Percentiles rank a stretch among this genome's conserved stretches.
These are phyloP conservation scores for Chiloscyllium punctatum DNA, from an alignment of 2,797 vertebrate genomes.

Conservation along the genomic window DNA sequence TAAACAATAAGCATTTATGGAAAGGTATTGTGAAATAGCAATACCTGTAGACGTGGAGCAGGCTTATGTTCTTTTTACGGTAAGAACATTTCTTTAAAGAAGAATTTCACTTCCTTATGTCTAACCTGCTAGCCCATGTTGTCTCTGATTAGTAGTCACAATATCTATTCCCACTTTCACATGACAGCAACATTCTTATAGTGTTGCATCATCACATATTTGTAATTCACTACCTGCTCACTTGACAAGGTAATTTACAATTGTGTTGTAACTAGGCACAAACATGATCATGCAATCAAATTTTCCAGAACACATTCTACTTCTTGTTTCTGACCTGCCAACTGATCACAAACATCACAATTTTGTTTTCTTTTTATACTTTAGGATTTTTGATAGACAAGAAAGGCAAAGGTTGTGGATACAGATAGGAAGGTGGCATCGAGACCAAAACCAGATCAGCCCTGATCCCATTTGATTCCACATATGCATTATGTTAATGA, in stretches of 20 bases:
- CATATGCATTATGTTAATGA: no score
- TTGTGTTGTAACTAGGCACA: background rate
- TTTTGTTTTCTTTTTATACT: background rate
- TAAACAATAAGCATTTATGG: background rate
- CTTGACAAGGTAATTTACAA: background rate
- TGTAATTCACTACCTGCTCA: background rate
- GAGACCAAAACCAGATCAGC: no score
- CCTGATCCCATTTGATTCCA: no score
- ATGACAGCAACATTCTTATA: background rate
- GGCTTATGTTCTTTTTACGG: background rate
- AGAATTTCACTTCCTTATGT: background rate
- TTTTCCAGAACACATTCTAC: no score
- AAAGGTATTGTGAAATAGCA: conserved; percentile 8
- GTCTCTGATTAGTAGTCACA: background rate
- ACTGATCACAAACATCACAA: background rate
- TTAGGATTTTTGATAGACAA: background rate
- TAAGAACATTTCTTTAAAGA: background rate
- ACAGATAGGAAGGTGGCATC: no score
- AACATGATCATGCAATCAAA: background rate
- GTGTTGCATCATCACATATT: background rate
- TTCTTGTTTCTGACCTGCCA: background rate
- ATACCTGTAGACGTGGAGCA: background rate
- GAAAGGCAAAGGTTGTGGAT: no score
- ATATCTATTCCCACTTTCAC: background rate
- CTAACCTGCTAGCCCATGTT: background rate